phyloP scores from a whole-genome alignment of 30 jellyfish, hydroid and myxozoan genomes.

The Sanderia malayensis region DNA sequence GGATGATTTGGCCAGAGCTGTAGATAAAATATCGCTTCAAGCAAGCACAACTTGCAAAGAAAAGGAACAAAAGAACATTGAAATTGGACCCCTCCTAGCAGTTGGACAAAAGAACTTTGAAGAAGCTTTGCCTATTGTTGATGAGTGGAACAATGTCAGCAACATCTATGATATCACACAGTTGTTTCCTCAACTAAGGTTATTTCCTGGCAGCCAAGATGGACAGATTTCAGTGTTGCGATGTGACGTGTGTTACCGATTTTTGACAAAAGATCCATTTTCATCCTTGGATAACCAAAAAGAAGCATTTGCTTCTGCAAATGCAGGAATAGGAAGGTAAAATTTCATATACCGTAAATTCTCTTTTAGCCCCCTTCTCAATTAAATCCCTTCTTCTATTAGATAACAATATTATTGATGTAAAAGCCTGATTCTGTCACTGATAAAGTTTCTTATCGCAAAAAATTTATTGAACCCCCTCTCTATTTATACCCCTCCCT shows the following conservation, averaged over 20 bases:
- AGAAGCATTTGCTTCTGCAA: conserved; percentile 1
- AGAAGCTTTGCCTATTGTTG: conserved; percentile 2
- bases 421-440: too few species aligned
- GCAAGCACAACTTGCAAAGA: neutral
- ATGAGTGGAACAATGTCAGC: conserved; percentile 1
- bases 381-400: neutral
- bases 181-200: neutral
- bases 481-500: too few species aligned
- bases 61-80: conserved; percentile 1
- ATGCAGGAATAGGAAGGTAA: conserved; percentile 1
- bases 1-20: neutral
- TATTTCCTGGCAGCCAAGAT: neutral
- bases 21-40: neutral
- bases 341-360: neutral
- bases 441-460: too few species aligned
- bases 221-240: conserved; percentile 1
- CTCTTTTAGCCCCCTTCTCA: neutral
- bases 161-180: conserved; percentile 1
- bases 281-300: neutral
- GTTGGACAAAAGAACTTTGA: neutral
- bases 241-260: neutral
- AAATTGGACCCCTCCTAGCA: conserved; percentile 1
- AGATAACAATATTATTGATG: too few species aligned
- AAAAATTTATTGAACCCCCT: neutral
- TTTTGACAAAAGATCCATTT: neutral